Evolutionary conservation across 2,888 invertebrate genomes (phyloP), one percentile per base, ranked within the genome.

Genomic region (Calameuta idolon): DNA sequence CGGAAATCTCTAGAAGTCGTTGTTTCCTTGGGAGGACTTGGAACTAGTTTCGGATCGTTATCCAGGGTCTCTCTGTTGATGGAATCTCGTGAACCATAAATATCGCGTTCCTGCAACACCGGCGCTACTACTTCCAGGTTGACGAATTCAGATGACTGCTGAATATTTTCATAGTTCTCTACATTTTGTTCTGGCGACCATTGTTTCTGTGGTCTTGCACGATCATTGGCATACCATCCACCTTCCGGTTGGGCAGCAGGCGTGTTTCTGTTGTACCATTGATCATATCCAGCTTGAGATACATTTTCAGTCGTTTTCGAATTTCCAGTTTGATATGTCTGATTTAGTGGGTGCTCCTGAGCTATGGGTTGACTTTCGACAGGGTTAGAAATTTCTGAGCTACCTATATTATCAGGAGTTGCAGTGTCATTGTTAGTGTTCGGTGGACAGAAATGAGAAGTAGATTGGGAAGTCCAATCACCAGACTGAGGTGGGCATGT

Each of bases 141-240:
- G 3, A 89, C 86, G 55, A 91, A 91, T 34, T 91, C 91, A 0
- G 84, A 75, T 9, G 89, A 82, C 77, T 89, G 90, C 31, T 78
- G 78, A 69, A 91, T 90, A 71, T 90, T 91, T 76, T 91, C 91
- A 73, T 89, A 90, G 76, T 90, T 91, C 69, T 91, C 91, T 0
- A 90, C 88, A 33, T 87, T 89, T 34, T 88, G 86, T 31, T 91
- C 90, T 1, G 82, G 35, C 4, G 79, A 77, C 87, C 87, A 87
- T 69, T 87, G 87, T 34, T 86, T 83, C 0, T 83, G 3, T 2
- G 83, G 79, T 33, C 81, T 74, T 12, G 81, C n/a, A 15, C 85
- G 84, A 76, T 90, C 88, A 68, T 84, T 87, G 0, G 81, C 69
- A 37, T 88, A 89, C 86, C 89, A 88, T n/a, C 83, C 78, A 31